These are phyloP conservation scores for Agapornis canus DNA, from an alignment of 2,797 vertebrate species.

Conservation along the genomic window DNA sequence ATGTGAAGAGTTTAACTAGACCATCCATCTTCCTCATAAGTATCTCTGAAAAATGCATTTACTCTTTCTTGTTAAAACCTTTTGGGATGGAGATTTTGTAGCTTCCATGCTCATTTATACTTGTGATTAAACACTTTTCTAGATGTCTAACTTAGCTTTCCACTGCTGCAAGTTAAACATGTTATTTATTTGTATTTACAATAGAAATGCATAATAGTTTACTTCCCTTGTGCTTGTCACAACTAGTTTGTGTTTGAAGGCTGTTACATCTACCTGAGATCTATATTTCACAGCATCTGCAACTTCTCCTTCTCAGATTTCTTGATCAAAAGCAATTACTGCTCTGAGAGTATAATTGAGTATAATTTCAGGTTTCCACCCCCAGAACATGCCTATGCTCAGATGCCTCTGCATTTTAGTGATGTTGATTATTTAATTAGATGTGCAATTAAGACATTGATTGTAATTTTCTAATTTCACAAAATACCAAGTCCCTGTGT, in stretches of 20 bases:
- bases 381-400: conserved; percentile 26
- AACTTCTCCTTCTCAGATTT: background rate
- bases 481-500: conserved; percentile 13
- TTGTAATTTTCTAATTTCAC: conserved; percentile 62
- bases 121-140: background rate
- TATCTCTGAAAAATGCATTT: background rate
- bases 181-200: background rate
- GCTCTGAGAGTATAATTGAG: conserved; percentile 53
- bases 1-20: background rate
- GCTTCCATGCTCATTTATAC: background rate
- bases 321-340: conserved; percentile 9
- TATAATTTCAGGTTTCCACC: conserved; percentile 54
- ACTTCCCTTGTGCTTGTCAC: background rate
- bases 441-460: conserved; percentile 57
- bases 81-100: background rate
- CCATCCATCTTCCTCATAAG: background rate
- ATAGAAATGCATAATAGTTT: background rate
- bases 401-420: conserved; percentile 57
- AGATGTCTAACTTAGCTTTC: background rate
- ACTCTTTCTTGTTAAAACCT: background rate
- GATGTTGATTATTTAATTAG: conserved; percentile 72
- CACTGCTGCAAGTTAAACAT: background rate
- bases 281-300: background rate
- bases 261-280: background rate
- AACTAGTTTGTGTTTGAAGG: background rate